Conservation (phyloP, 2,888 invertebrate genomes). For the Onthophagus sagittarius region DNA sequence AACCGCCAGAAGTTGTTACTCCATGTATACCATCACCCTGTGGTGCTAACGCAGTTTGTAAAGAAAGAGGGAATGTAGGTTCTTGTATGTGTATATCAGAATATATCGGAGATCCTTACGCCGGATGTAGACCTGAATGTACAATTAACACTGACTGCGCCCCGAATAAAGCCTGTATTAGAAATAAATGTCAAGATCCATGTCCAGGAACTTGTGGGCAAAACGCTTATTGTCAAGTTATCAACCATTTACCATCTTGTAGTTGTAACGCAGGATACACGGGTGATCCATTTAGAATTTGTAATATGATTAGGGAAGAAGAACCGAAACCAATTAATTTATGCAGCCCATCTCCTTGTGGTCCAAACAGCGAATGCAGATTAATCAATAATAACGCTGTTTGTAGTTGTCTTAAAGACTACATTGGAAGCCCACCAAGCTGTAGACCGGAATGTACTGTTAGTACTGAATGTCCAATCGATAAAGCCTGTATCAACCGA, state of each 20-base stretch:
- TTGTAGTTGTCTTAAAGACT: constrained; percentile 71
- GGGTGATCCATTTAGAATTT: constrained; percentile 61
- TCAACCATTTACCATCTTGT: constrained; percentile 63
- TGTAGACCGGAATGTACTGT: constrained; percentile 82
- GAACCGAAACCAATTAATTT: constrained; percentile 50
- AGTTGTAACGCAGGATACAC: constrained; percentile 57
- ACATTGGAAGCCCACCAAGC: constrained; percentile 74
- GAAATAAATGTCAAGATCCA: constrained; percentile 60
- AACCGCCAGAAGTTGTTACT: constrained; percentile 32
- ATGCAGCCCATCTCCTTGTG: constrained; percentile 76
- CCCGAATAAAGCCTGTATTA: constrained; percentile 63
- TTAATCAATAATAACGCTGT: constrained; percentile 67
- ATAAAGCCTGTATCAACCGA: constrained; percentile 75
- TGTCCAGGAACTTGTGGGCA: constrained; percentile 62
- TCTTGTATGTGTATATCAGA: constrained; percentile 57
- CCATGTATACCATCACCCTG: constrained; percentile 65
- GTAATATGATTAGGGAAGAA: constrained; percentile 35
- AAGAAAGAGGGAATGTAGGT: constrained; percentile 49
- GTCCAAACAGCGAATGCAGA: constrained; percentile 75
- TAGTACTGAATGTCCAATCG: constrained; percentile 75
- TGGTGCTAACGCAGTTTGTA: constrained; percentile 61
- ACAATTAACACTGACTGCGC: constrained; percentile 63
- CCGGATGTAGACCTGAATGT: constrained; percentile 63
- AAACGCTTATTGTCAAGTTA: constrained; percentile 62
- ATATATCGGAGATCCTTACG: constrained; percentile 63